Conservation (phyloP, 1,140 invertebrate genomes). For the Brachionus sp. region DNA sequence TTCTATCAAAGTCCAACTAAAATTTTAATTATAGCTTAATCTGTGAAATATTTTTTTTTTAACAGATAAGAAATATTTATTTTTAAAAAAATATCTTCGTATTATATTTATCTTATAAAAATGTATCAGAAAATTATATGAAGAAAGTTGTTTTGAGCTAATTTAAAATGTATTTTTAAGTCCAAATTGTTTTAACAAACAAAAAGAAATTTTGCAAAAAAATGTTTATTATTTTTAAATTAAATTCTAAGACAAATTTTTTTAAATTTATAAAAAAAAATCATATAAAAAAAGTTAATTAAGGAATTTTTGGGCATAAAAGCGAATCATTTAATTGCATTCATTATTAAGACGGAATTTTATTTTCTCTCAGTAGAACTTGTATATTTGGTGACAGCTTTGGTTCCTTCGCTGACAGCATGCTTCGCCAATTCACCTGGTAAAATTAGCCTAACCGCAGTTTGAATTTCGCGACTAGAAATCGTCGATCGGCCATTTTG, state of each 20-base stretch:
- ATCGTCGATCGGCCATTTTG: conserved; percentile 60
- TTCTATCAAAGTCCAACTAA: not conserved
- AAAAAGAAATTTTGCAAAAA: not conserved
- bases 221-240: not conserved
- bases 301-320: not conserved
- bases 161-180: too few species aligned
- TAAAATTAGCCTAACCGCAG: conserved; percentile 64
- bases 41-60: not conserved
- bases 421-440: conserved; percentile 67
- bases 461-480: conserved; percentile 65
- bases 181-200: too few species aligned
- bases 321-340: not conserved
- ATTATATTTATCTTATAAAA: not conserved
- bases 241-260: not conserved
- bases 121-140: not conserved
- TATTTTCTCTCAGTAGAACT: conserved; percentile 50
- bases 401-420: conserved; percentile 65
- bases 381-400: conserved; percentile 64
- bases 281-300: not conserved
- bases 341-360: not conserved
- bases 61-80: not conserved
- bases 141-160: too few species aligned
- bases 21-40: too few species aligned
- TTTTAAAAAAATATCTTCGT: not conserved
- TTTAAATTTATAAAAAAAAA: conserved; percentile 1